These are phyloP conservation scores for Drosophila miranda DNA, from an alignment of 1,140 invertebrate genomes.

Conservation along the genomic window DNA sequence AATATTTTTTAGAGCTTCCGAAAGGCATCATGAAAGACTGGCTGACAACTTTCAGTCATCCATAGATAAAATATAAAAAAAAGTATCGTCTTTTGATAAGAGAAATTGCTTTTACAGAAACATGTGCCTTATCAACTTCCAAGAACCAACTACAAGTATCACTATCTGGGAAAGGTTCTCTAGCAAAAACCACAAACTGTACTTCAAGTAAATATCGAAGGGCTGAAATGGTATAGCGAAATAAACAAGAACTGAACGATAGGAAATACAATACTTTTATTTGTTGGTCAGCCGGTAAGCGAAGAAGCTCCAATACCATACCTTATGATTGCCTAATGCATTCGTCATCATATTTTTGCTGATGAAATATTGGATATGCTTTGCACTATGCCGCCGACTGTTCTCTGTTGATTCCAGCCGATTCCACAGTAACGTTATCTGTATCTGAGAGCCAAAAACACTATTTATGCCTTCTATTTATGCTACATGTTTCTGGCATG, in stretches of 20 bases:
- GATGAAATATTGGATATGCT: constrained; percentile 59
- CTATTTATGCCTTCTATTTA: not conserved
- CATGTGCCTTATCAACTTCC: constrained; percentile 17
- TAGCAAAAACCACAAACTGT: constrained; percentile 4
- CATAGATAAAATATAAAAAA: not conserved
- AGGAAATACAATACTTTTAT: not conserved
- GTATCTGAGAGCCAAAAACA: not conserved
- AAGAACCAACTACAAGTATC: constrained; percentile 11
- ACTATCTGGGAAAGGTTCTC: constrained; percentile 16
- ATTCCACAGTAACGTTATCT: not conserved
- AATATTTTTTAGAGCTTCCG: constrained; percentile 24
- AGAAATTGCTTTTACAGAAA: not conserved
- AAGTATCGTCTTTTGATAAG: not conserved
- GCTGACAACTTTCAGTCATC: not conserved
- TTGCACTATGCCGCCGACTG: constrained; percentile 12
- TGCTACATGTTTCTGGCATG: not conserved
- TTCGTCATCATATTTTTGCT: constrained; percentile 31
- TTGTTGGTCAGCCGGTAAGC: constrained; percentile 5
- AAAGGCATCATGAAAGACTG: not conserved
- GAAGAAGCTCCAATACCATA: constrained; percentile 1
- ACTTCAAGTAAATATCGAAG: not conserved
- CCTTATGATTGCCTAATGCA: constrained; percentile 22
- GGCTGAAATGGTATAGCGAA: constrained; percentile 5
- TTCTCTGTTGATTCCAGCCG: constrained; percentile 1
- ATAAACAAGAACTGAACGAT: constrained; percentile 6